Evolutionary conservation across 1,140 invertebrate genomes (phyloP), one percentile per base, ranked within the genome.

Genomic region (Meloidogyne hapla): DNA sequence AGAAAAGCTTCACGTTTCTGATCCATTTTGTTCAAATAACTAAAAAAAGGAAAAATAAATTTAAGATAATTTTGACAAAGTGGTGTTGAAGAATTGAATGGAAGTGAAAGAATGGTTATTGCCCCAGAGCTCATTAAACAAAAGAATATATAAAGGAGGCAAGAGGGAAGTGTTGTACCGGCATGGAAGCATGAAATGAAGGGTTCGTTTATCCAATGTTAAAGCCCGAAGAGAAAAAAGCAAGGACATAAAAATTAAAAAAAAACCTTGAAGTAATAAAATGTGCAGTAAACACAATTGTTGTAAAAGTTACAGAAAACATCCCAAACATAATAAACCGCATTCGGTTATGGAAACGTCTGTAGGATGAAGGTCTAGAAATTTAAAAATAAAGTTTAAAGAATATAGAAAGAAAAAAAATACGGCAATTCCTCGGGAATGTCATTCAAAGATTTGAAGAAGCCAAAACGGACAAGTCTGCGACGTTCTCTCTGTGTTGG

Each of bases 351-450:
- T 56, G 48, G n/a, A n/a, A 56, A 56, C 48, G 48, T 56, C n/a
- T 56, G 48, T 56, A 56, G 8, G 6, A 6, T 6, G 48, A n/a
- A 0, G 48, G 45, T 4, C 48, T n/a, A n/a, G n/a, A 56, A 56
- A 56, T 48, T 18, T 18, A 12, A 42, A 48, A 48, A 18, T 48
- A 18, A 48, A 48, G 5, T 15, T 18, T 5, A 48, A 48, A 8
- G 8, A n/a, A 56, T 56, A n/a, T n/a, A n/a, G n/a, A n/a, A n/a
- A n/a, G n/a, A n/a, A 56, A 56, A 56, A 56, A n/a, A n/a, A 56
- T 56, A 56, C 48, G 48, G 48, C 48, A 56, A 56, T 56, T 56
- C 48, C n/a, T 56, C 48, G n/a, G 48, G 48, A 56, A 56, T n/a
- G n/a, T 56, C 48, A 21, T 56, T 56, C 6, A 56, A 5, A n/a